These are phyloP conservation scores for Mythimna albipuncta DNA, from an alignment of 2,888 invertebrate species.

Conservation along the genomic window DNA sequence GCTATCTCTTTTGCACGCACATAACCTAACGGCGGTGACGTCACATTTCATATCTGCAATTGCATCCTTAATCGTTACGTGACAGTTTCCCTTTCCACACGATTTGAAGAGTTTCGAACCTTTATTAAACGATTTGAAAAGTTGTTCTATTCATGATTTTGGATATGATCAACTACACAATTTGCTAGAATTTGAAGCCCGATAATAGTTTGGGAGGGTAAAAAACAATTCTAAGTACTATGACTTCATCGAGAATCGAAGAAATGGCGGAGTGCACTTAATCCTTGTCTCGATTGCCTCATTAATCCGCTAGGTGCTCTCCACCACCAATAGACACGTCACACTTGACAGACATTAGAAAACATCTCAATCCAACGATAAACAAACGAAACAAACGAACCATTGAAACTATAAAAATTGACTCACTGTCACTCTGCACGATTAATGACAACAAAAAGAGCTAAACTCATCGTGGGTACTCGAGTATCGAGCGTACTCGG, in stretches of 20 bases:
- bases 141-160: no score
- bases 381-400: constrained; percentile 60
- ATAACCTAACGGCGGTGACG: no score
- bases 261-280: constrained; percentile 43
- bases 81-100: no score
- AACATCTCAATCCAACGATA: constrained; percentile 62
- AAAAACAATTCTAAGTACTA: constrained; percentile 31
- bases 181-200: constrained; percentile 35
- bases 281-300: constrained; percentile 53
- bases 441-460: constrained; percentile 80
- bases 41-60: no score
- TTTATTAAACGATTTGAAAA: no score
- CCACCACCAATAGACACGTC: constrained; percentile 54
- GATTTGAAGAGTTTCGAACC: no score
- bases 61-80: no score
- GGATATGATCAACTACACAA: no score
- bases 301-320: constrained; percentile 56
- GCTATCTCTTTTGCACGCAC: no score
- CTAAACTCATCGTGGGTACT: constrained; percentile 77
- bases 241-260: constrained; percentile 39
- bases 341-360: constrained; percentile 60
- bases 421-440: constrained; percentile 68
- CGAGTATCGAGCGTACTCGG: constrained; percentile 67
- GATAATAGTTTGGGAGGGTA: constrained; percentile 3
- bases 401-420: constrained; percentile 65